These are phyloP conservation scores for Xestia c-nigrum DNA, from an alignment of 2,888 invertebrate species.

Conservation along the genomic window DNA sequence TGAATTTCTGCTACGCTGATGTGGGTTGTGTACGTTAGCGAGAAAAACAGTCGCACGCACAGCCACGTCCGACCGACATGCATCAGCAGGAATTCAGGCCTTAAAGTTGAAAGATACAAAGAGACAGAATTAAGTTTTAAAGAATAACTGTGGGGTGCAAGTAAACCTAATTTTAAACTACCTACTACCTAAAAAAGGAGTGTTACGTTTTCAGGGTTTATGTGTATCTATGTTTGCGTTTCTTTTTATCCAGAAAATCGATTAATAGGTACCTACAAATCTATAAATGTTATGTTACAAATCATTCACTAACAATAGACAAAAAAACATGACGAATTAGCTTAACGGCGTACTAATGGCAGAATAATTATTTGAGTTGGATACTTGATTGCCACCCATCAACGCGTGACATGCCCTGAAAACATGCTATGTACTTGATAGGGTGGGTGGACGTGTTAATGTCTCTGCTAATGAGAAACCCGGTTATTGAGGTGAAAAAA, in stretches of 20 bases:
- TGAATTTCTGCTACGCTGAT: too few species aligned
- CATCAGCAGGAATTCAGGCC: too few species aligned
- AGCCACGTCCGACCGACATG: too few species aligned
- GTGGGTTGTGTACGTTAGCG: too few species aligned
- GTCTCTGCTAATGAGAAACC: constrained; percentile 27
- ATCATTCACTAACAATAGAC: constrained; percentile 38
- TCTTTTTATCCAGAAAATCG: not conserved
- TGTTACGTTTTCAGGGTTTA: too few species aligned
- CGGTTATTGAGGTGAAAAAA: not conserved
- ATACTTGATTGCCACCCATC: constrained; percentile 34
- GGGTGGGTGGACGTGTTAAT: constrained; percentile 26
- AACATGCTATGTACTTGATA: constrained; percentile 11
- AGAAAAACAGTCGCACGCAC: too few species aligned
- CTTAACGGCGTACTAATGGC: constrained; percentile 41
- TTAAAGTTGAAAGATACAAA: not conserved
- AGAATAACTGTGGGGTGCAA: not conserved
- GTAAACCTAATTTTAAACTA: too few species aligned
- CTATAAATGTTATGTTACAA: constrained; percentile 6
- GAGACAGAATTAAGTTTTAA: not conserved
- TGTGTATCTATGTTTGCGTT: too few species aligned
- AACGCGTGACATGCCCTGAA: constrained; percentile 15
- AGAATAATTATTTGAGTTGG: constrained; percentile 32
- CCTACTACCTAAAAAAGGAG: too few species aligned
- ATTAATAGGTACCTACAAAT: constrained; percentile 1
- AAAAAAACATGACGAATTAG: constrained; percentile 21